These are phyloP conservation scores for Gavia stellata DNA, from an alignment of 2,113 vertebrate species.

Conservation along the genomic window DNA sequence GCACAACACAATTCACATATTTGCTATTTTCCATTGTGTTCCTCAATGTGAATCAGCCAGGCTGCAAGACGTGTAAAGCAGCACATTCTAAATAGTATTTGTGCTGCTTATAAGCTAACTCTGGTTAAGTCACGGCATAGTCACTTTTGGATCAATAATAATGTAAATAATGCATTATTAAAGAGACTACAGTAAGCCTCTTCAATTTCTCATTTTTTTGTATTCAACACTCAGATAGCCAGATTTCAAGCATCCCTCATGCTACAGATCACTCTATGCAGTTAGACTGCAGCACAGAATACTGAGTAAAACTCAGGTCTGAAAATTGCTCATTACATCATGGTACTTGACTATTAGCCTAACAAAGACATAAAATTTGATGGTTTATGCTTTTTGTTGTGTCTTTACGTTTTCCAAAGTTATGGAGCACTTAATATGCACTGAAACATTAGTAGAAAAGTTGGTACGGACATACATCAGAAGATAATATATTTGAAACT, in stretches of 20 bases:
- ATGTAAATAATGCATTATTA: not conserved
- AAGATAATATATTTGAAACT: not conserved
- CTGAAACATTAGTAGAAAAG: not conserved
- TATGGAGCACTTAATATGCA: not conserved
- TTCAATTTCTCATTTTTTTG: not conserved
- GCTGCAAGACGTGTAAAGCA: not conserved
- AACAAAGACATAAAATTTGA: not conserved
- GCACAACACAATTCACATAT: not conserved
- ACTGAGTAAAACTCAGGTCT: not conserved
- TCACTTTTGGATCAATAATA: not conserved
- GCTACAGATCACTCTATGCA: not conserved
- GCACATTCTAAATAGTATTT: not conserved
- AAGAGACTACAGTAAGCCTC: not conserved
- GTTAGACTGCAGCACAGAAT: not conserved
- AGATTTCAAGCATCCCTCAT: not conserved
- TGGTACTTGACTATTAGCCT: not conserved
- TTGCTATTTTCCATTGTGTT: not conserved
- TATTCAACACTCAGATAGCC: not conserved
- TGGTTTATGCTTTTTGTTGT: not conserved
- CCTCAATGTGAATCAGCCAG: not conserved
- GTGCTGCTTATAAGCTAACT: not conserved
- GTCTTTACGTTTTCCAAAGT: not conserved
- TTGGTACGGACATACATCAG: accelerated
- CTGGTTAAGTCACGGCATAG: not conserved
- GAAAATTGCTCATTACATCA: not conserved